Evolutionary conservation across 2,113 vertebrate genomes (phyloP), one percentile per base, ranked within the genome.

Genomic region (Lepus americanus): DNA sequence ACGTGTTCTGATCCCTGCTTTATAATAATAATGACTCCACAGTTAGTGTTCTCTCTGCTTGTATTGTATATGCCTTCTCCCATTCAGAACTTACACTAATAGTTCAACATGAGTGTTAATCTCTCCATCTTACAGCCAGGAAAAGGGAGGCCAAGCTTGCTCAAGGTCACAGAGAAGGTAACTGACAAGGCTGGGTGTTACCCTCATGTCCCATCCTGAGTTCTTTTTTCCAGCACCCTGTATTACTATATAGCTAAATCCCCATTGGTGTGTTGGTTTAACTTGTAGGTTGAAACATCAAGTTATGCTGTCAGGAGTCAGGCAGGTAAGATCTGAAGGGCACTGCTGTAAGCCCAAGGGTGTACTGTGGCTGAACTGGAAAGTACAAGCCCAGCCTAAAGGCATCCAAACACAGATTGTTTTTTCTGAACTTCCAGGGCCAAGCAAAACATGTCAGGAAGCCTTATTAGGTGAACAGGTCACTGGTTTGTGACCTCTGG

Each of bases 371-470:
- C 6, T 53, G 63, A 66, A 25, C 49, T 74, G 74, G 22, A 66
- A 89, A 89, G 69, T 33, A 78, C 25, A 51, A 81, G 53, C n/a
- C 63, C 33, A 67, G 78, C 51, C 44, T 31, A 27, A 61, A 82
- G 78, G 44, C 78, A 36, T 92, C 76, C 70, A 51, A 83, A 80
- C 9, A 3, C 0, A 29, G 59, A 55, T 31, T 92, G 66, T 72
- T 94, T 92, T 78, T 51, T 72, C n/a, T 55, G 51, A 67, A 19
- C 1, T 8, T 2, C 0, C 0, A 36, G 25, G 61, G 94, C 95
- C 96, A 96, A 94, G 19, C 49, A 39, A 96, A 95, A 95, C 49
- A 91, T 12, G 49, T 78, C 74, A 78, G 69, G 3, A 5, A 39
- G 74, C 64, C 33, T 64, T 86, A 61, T 82, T 67, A 92, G 67